Evolutionary conservation across 2,888 invertebrate genomes (phyloP).

Genomic region (Drosophila merina): DNA sequence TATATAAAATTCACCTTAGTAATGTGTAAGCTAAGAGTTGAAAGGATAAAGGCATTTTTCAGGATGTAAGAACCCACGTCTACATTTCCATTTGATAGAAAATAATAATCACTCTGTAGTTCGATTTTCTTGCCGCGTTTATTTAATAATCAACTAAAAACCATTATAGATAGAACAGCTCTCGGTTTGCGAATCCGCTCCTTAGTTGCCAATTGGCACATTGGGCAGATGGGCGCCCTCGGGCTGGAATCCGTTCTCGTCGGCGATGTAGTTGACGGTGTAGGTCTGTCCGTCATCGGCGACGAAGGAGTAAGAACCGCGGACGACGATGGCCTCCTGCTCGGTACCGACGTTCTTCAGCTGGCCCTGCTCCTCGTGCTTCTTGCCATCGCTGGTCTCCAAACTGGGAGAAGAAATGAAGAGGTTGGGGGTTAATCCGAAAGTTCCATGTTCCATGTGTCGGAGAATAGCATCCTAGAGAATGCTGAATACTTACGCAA

Average conservation of each 20-base stretch:
- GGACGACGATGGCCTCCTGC: slow-evolving; percentile 85
- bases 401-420: slow-evolving; percentile 49
- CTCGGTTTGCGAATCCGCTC: slow-evolving; percentile 51
- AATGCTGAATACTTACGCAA: slow-evolving; percentile 83
- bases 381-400: slow-evolving; percentile 85
- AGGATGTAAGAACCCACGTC: neutral
- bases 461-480: neutral
- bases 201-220: slow-evolving; percentile 61
- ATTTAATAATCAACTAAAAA: slow-evolving; percentile 61
- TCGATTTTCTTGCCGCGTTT: slow-evolving; percentile 59
- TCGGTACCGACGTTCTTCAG: slow-evolving; percentile 85
- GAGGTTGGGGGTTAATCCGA: neutral
- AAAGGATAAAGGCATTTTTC: too few relatives aligned
- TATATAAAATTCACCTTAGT: too few relatives aligned
- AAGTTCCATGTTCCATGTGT: neutral
- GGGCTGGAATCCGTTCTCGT: slow-evolving; percentile 84
- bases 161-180: slow-evolving; percentile 66
- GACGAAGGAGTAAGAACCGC: slow-evolving; percentile 85
- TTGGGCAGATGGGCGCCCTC: slow-evolving; percentile 82
- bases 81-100: neutral
- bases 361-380: slow-evolving; percentile 85
- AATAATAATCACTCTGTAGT: neutral
- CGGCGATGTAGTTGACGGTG: slow-evolving; percentile 85
- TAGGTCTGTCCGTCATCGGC: slow-evolving; percentile 86
- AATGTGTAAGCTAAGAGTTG: too few relatives aligned